Base-by-base conservation (phyloP, 2,113 vertebrate genomes). In the Anseranas semipalmata region DNA sequence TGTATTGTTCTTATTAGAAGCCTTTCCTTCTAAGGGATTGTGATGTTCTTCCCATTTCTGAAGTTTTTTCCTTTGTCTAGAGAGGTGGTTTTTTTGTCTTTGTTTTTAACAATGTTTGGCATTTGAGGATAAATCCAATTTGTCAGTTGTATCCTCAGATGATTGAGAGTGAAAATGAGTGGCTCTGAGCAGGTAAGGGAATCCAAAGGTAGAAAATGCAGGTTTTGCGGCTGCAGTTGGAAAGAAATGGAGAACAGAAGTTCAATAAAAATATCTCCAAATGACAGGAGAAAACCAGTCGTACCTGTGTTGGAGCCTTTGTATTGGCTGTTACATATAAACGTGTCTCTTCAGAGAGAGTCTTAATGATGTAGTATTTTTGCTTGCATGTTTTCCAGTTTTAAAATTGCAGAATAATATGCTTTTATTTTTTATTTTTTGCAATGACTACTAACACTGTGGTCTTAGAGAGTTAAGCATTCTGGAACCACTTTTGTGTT, bases 71-170 rank as follows among this genome's bases (percentile, higher is more conserved):
- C 15, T 63, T 86, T 77, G 35, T 60, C 25, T 22, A 45, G 41
- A 0, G 1, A 67, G 9, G 3, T 80, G 30, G 4, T 27, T 65
- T 5, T 19, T 3, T 55, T 32, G 19, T 3, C 18, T 17, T 86
- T 13, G 17, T 76, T 90, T 80, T 53, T 43, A 70, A 62, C 10
- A 86, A 56, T 50, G 4, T 55, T 12, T 73, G 28, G 16, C 3
- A 1, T 13, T 82, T 53, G 48, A 67, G 46, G n/a, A 25, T 79
- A 71, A 87, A 63, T 75, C 25, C 7, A 22, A 2, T 82, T 80
- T 0, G 2, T 37, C 10, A 17, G 85, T 66, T 74, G 4, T 77
- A 35, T 84, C 33, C 33, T 77, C 20, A 3, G 2, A 6, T 70
- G 15, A 39, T 1, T 43, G 52, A 70, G 41, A 59, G 25, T 62